Conservation (phyloP, 2,113 vertebrate species). For the Lampris incognitus region DNA sequence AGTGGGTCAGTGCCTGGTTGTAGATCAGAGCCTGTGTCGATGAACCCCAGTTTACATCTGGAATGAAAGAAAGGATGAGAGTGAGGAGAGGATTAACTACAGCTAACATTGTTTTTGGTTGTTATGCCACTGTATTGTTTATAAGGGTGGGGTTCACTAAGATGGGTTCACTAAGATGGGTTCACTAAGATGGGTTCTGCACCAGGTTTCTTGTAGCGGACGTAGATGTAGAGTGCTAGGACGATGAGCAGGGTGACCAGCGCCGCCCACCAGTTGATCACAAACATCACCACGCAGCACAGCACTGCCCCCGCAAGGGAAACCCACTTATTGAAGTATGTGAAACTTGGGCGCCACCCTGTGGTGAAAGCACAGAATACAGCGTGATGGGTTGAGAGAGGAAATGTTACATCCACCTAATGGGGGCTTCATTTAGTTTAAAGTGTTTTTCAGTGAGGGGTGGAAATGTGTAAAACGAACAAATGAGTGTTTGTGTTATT, state of each 20-base stretch:
- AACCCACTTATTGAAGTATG: constrained; percentile 98
- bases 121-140: too few species aligned
- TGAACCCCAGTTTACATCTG: constrained; percentile 98
- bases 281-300: constrained; percentile 97
- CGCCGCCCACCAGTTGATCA: constrained; percentile 98
- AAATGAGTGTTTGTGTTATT: too few species aligned
- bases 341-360: constrained; percentile 99
- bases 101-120: too few species aligned
- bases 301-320: constrained; percentile 92
- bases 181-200: background rate
- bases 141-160: too few species aligned
- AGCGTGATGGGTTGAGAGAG: background rate
- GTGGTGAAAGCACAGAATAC: constrained; percentile 17
- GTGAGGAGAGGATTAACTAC: too few species aligned
- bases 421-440: too few species aligned
- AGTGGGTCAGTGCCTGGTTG: constrained; percentile 93
- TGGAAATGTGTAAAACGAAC: too few species aligned
- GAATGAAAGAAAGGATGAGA: too few species aligned
- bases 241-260: constrained; percentile 94
- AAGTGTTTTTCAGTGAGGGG: too few species aligned
- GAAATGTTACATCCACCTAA: too few species aligned
- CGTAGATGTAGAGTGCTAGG: constrained; percentile 96
- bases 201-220: constrained; percentile 98
- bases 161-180: background rate
- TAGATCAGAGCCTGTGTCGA: constrained; percentile 98